Evolutionary conservation across 2,797 vertebrate species (phyloP), one percentile per base, ranked within the genome.

Genomic region (Micromesistius poutassou): DNA sequence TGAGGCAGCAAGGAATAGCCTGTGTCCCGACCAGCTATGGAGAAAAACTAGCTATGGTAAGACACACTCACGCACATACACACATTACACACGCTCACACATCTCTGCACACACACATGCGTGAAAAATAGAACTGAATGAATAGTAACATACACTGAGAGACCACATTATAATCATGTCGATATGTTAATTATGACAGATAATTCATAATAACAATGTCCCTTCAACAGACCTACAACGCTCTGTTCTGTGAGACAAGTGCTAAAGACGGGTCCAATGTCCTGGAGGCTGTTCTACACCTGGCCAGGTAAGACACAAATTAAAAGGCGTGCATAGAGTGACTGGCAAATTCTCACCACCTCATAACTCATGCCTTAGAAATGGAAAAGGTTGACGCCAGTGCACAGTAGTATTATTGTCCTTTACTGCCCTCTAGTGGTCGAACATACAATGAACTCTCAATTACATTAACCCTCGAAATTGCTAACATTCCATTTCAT

Each of bases 31-130:
- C 93, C 75, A 95, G 90, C 92, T 95, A 93, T 38, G 97, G 97
- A 91, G 96, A 99, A 89, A 99, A 97, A 80, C 91, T 99, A 79
- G 96, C 98, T 76, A 99, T 97, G 97, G 98, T 98, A 94, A 94
- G 90, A 50, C 55, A 3, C n/a, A 74, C 22, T 75, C 80, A 77
- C 3, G 22, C 71, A 86, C 0, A 6, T 14, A 40, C 73, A 55
- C 50, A n/a, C 50, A 68, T 85, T 0, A 3, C 16, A 3, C 13
- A 42, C n/a, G n/a, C 72, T 9, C n/a, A 42, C 72, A 16, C n/a
- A 16, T 2, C 14, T 31, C 68, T 50, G 42, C 8, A 16, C 68
- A 75, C 68, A 72, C 6, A 55, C 19, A 22, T 22, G 19, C 6
- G 14, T 42, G 14, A 14, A 42, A 42, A 42, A 38, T 38, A 10